Evolutionary conservation across 2,113 vertebrate species (phyloP), one percentile per base, ranked within the genome.

Genomic region (Larimichthys polyactis): DNA sequence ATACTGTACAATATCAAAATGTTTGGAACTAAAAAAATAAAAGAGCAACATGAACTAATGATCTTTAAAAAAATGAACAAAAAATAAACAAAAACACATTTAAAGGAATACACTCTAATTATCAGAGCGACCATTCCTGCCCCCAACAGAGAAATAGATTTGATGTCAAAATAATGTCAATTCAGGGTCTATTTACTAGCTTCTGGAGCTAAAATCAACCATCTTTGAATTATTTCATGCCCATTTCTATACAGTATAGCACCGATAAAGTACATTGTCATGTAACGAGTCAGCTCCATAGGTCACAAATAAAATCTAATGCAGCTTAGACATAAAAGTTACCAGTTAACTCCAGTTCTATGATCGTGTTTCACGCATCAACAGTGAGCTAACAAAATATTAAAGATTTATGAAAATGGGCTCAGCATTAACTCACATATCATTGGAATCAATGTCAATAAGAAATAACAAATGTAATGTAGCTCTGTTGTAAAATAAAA

Each of bases 1-100:
- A 40, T 22, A 59, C 58, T 83, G 72, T 83, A 74, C 75, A 85
- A 72, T 76, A 82, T 57, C 54, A 68, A 76, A 71, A 71, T 67
- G 52, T 55, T 60, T 68, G 10, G n/a, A 67, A 60, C 36, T 67
- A 64, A 15, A 75, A n/a, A 85, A 78, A 81, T 67, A 71, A 77
- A 81, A 73, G 49, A 44, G 66, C 62, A 68, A 68, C 46, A 19
- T 69, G 20, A 69, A 73, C 19, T 24, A 22, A 44, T 71, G 66
- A 75, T 36, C 27, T 44, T 71, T 58, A 32, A 20, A 43, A 44
- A 58, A 3, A 32, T 5, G 7, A 5, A 72, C 22, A 14, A 1
- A 46, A 65, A 52, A 40, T 2, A 63, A 70, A 40, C 4, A 40
- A 11, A 46, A 24, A 54, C 4, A 19, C 12, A 46, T 22, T 20